Conservation (phyloP, 1,140 invertebrate genomes). For the Drosophila arawakana region DNA sequence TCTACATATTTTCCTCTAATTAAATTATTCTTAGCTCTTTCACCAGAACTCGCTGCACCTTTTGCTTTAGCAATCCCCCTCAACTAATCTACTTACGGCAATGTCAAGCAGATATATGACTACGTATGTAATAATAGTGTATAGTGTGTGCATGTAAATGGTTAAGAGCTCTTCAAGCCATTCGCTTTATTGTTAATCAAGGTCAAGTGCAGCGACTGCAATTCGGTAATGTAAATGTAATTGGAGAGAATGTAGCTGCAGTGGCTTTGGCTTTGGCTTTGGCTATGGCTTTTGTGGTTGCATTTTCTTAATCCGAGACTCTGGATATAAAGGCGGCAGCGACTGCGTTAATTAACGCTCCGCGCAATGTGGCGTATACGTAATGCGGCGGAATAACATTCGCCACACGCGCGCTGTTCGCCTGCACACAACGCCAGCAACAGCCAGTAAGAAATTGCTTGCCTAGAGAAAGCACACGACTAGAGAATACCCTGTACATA, state of each 20-base stretch:
- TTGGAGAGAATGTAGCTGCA: slow-evolving; percentile 55
- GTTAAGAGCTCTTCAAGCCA: slow-evolving; percentile 22
- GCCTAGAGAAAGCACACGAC: too few relatives aligned
- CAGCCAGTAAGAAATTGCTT: not conserved
- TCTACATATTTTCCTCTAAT: not conserved
- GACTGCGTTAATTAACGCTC: slow-evolving; percentile 69
- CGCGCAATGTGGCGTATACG: slow-evolving; percentile 70
- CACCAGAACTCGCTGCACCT: slow-evolving; percentile 10
- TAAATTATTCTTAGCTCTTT: slow-evolving; percentile 21
- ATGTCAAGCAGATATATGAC: slow-evolving; percentile 29
- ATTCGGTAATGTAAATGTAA: slow-evolving; percentile 64
- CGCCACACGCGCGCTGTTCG: slow-evolving; percentile 75
- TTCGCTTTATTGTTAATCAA: slow-evolving; percentile 61
- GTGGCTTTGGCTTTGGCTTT: slow-evolving; percentile 18
- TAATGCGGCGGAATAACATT: slow-evolving; percentile 69
- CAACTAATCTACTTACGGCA: slow-evolving; percentile 35
- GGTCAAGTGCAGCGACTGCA: slow-evolving; percentile 50
- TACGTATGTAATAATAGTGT: slow-evolving; percentile 13
- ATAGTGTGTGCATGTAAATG: not conserved
- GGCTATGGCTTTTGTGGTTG: slow-evolving; percentile 45
- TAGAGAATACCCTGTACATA: too few relatives aligned
- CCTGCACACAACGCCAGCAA: slow-evolving; percentile 46
- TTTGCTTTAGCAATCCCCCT: not conserved
- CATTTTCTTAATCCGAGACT: slow-evolving; percentile 56
- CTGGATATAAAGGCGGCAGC: slow-evolving; percentile 22